Conservation (phyloP, 2,888 invertebrate species). For the Sarcophaga caerulescens region DNA sequence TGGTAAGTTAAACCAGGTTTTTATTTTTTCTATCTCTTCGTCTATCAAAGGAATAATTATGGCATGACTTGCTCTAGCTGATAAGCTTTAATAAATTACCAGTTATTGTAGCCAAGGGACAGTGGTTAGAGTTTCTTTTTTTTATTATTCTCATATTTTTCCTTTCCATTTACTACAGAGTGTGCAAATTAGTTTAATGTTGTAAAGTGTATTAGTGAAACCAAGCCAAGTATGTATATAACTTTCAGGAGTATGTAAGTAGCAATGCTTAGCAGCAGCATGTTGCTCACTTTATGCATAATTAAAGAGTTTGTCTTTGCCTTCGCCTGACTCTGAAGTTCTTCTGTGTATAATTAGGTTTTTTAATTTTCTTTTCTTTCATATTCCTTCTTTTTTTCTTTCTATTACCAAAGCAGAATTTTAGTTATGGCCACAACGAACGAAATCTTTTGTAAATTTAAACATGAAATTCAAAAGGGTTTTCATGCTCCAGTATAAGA, state of each 20-base stretch:
- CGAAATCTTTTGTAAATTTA: neutral
- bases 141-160: neutral
- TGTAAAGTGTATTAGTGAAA: constrained; percentile 30
- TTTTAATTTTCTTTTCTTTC: constrained; percentile 12
- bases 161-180: constrained; percentile 15
- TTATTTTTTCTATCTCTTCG: neutral
- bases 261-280: neutral
- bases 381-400: neutral
- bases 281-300: constrained; percentile 24
- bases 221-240: neutral
- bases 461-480: neutral
- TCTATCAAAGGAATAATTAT: constrained; percentile 7
- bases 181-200: constrained; percentile 17
- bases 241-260: neutral
- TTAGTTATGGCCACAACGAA: neutral
- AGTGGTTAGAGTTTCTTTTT: constrained; percentile 16
- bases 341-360: constrained; percentile 28
- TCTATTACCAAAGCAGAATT: neutral
- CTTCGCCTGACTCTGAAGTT: neutral
- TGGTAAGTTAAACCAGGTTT: constrained; percentile 73
- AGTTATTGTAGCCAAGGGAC: constrained; percentile 41
- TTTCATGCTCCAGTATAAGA: neutral
- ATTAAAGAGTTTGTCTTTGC: constrained; percentile 14
- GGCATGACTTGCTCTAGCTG: neutral
- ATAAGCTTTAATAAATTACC: constrained; percentile 40